phyloP scores from a whole-genome alignment of 2,888 invertebrate genomes.

The Dasypolia templi region DNA sequence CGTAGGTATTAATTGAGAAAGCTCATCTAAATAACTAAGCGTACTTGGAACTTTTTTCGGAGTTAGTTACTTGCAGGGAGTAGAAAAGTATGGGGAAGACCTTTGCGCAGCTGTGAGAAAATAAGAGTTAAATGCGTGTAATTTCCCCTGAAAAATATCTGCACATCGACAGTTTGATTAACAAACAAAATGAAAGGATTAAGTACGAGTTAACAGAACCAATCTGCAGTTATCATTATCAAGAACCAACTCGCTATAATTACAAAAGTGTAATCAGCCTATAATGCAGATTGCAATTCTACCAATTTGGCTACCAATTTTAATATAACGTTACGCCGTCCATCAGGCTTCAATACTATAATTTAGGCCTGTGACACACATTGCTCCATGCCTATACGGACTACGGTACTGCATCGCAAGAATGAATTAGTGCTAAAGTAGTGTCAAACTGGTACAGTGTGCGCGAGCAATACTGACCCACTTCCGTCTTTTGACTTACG shows the following conservation, averaged over 20 bases:
- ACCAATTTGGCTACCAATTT: constrained; percentile 23
- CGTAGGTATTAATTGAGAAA: too few relatives aligned
- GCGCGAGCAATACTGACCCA: constrained; percentile 62
- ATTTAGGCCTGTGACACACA: constrained; percentile 29
- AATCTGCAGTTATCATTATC: constrained; percentile 36
- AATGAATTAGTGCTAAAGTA: constrained; percentile 47
- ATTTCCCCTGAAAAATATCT: neutral
- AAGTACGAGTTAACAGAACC: neutral
- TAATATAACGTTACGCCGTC: neutral
- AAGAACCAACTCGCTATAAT: constrained; percentile 1
- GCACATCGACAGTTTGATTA: neutral
- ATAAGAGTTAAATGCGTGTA: too few relatives aligned
- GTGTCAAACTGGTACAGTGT: constrained; percentile 50
- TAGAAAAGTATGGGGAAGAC: neutral
- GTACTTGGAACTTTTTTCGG: neutral
- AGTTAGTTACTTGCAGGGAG: too few relatives aligned
- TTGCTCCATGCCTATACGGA: constrained; percentile 13
- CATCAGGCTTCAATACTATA: constrained; percentile 1
- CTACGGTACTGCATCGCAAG: constrained; percentile 48
- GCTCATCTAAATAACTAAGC: too few relatives aligned
- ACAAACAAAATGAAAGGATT: constrained; percentile 9
- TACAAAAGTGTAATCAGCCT: neutral
- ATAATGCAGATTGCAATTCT: constrained; percentile 26
- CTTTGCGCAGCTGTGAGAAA: too few relatives aligned
- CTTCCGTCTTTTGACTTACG: constrained; percentile 62